These are phyloP conservation scores for Xanthostigma xanthostigma DNA, from an alignment of 2,888 invertebrate species.

Conservation along the genomic window DNA sequence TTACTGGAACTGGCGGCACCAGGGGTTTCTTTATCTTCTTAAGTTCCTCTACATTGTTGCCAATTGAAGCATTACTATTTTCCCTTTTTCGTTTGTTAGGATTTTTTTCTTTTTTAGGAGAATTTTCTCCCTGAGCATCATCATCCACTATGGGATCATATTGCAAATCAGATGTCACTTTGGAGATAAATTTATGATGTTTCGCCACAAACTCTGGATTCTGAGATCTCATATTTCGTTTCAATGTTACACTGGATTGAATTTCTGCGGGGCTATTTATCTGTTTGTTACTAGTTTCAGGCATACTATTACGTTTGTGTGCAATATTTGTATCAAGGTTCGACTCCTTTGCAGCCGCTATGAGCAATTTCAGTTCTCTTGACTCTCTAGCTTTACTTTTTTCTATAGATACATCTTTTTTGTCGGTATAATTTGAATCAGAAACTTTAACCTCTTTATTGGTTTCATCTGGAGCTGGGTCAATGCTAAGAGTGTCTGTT, in stretches of 20 bases:
- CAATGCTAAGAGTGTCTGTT: no score
- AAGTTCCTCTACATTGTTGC: constrained; percentile 13
- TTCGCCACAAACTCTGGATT: constrained; percentile 47
- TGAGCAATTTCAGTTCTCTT: constrained; percentile 44
- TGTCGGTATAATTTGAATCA: no score
- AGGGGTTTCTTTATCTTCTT: constrained; percentile 14
- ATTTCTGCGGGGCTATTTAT: constrained; percentile 24
- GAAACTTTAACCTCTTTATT: no score
- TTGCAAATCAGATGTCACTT: constrained; percentile 28
- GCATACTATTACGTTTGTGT: constrained; percentile 28
- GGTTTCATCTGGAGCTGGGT: no score
- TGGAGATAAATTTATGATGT: constrained; percentile 42
- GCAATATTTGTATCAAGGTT: constrained; percentile 39
- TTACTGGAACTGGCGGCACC: neutral
- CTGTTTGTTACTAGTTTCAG: constrained; percentile 19
- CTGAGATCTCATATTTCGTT: constrained; percentile 43
- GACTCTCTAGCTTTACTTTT: constrained; percentile 27
- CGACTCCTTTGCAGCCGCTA: constrained; percentile 51
- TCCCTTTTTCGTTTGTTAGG: constrained; percentile 18
- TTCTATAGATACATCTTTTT: neutral
- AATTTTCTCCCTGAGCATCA: constrained; percentile 19
- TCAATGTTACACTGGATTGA: constrained; percentile 7
- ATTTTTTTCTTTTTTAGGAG: neutral
- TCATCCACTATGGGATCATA: constrained; percentile 17
- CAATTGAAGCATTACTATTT: constrained; percentile 19